These are phyloP conservation scores for Pavo muticus DNA, from an alignment of 2,113 vertebrate genomes.

Conservation along the genomic window DNA sequence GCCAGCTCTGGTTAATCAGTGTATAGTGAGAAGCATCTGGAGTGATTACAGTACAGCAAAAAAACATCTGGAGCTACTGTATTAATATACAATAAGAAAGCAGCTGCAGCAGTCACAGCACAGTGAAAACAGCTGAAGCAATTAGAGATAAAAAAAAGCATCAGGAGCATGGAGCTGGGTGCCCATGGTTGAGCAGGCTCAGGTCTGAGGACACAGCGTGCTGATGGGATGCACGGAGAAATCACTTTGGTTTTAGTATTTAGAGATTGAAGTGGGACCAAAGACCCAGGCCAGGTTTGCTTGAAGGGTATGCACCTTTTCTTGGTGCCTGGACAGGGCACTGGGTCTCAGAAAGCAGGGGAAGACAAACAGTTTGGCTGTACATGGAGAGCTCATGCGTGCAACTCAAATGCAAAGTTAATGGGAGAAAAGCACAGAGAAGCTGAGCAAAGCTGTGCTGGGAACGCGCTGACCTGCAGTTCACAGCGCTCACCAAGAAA, in stretches of 20 bases:
- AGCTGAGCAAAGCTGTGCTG: not conserved
- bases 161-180: not conserved
- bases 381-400: not conserved
- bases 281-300: not conserved
- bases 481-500: not conserved
- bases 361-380: not conserved
- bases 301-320: not conserved
- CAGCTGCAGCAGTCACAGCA: conserved; percentile 58
- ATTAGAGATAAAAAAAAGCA: not conserved
- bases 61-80: conserved; percentile 52
- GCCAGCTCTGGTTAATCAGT: not conserved
- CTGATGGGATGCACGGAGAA: not conserved
- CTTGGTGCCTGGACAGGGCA: not conserved
- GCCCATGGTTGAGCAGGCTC: rapidly evolving
- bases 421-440: not conserved
- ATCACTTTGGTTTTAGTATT: not conserved
- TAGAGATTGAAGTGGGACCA: not conserved
- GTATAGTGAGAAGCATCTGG: conserved; percentile 51
- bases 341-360: not conserved
- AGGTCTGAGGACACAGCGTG: not conserved
- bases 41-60: not conserved
- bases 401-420: rapidly evolving
- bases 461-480: not conserved
- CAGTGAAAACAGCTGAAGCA: conserved; percentile 43
- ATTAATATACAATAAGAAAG: conserved; percentile 44